Base-by-base conservation (phyloP, 1,140 invertebrate genomes). In the Himalopsyche phryganea region DNA sequence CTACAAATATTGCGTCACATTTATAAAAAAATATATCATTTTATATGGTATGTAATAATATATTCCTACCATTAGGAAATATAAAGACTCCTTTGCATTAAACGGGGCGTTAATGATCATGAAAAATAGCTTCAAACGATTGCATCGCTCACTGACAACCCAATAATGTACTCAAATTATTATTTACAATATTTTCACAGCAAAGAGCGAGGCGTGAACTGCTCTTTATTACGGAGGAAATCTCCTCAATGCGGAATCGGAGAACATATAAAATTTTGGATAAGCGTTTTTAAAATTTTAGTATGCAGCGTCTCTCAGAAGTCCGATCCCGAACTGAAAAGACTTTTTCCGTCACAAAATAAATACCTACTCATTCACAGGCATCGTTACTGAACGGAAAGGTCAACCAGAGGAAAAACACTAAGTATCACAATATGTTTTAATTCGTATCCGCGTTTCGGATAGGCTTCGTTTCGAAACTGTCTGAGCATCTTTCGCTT, bases 371-470 rank as follows among this genome's bases (percentile, higher is more conserved):
- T 40, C 15, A 11, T 40, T 40, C 5, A n/a, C 38, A 40, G 38
- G 38, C 38, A 40, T 40, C 38, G 11, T 28, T 40, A 40, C 38
- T 40, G n/a, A 40, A 40, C n/a, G 11, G 38, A 40, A 40, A 13
- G 38, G 38, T 40, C n/a, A 15, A 40, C 11, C 38, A 40, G 15
- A 40, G 38, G 38, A 14, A 18, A 46, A 18, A 18, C 17, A 14
- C 44, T 14, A 14, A 46, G 44, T 46, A 46, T 46, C 44, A 46
- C 44, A 46, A 46, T 46, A 19, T 46, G 15, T 46, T 46, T 11
- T 18, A 46, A 46, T 46, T 23, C 44, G 18, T 19, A 46, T 23
- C 44, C 44, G n/a, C 6, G 5, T 46, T 15, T 11, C 41, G 23
- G 23, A 28, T 28, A 28, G 23, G 9, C 23, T 28, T 28, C 23